phyloP scores from a whole-genome alignment of 2,888 invertebrate species.

The Galeruca laticollis region DNA sequence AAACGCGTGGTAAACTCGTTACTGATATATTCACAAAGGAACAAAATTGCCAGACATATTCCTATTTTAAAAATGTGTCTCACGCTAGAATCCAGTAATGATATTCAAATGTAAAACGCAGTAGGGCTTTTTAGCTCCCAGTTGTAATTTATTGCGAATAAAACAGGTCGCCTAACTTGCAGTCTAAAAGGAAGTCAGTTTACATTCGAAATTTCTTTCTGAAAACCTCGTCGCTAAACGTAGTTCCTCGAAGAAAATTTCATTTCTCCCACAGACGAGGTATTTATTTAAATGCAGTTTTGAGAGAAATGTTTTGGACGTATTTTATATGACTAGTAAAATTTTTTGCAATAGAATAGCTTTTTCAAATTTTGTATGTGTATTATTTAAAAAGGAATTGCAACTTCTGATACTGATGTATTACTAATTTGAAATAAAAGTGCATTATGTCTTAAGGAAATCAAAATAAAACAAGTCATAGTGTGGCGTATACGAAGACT shows the following conservation, averaged over 20 bases:
- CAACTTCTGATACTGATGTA: too few relatives aligned
- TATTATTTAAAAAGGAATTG: too few relatives aligned
- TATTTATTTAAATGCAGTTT: constrained; percentile 12
- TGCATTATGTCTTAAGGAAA: too few relatives aligned
- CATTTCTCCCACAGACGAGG: not conserved
- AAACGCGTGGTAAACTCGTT: constrained; percentile 42
- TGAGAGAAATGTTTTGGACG: not conserved
- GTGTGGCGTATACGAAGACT: too few relatives aligned
- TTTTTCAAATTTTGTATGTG: too few relatives aligned
- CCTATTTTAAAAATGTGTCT: constrained; percentile 45
- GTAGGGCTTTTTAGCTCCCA: constrained; percentile 33
- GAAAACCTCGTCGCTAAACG: constrained; percentile 1
- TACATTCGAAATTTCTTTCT: not conserved
- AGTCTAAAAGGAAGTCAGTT: constrained; percentile 15
- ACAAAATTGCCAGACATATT: constrained; percentile 45
- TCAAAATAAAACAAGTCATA: too few relatives aligned
- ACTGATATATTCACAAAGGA: constrained; percentile 45
- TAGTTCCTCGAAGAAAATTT: not conserved
- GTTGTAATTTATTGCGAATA: constrained; percentile 36
- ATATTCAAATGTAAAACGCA: constrained; percentile 45
- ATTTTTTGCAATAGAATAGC: too few relatives aligned
- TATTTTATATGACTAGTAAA: not conserved
- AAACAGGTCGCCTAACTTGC: constrained; percentile 11
- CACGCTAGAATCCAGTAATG: constrained; percentile 42
- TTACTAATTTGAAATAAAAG: too few relatives aligned